phyloP scores from a whole-genome alignment of 2,888 invertebrate genomes.

The Globia sparganii region DNA sequence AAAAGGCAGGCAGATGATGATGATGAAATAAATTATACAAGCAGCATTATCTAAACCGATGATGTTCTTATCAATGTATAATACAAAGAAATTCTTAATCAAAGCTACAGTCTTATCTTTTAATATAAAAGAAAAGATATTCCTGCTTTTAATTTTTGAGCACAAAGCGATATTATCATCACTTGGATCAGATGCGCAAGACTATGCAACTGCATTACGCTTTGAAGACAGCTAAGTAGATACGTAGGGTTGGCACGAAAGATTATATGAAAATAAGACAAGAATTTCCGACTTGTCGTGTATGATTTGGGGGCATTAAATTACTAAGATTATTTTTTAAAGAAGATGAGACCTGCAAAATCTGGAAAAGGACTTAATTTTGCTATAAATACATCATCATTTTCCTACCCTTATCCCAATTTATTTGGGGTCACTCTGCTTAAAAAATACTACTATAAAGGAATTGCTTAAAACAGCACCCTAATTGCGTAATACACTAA shows the following conservation, averaged over 20 bases:
- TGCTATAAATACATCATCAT: too few species aligned
- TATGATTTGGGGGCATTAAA: background rate
- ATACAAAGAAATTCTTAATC: background rate
- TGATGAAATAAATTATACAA: background rate
- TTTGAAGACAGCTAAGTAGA: slow-evolving; percentile 25
- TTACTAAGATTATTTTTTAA: background rate
- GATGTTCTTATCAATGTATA: background rate
- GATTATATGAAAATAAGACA: background rate
- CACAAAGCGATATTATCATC: slow-evolving; percentile 50
- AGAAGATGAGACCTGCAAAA: background rate
- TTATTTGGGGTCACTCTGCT: background rate
- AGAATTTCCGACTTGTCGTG: background rate
- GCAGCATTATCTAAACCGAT: background rate
- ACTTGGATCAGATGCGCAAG: slow-evolving; percentile 51
- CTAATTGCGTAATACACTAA: too few species aligned
- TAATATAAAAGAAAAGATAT: slow-evolving; percentile 8
- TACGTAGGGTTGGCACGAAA: slow-evolving; percentile 39
- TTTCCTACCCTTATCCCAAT: background rate
- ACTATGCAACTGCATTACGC: slow-evolving; percentile 58
- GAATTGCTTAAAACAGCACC: background rate
- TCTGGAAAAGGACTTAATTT: too few species aligned
- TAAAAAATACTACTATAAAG: too few species aligned
- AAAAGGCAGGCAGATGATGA: too few species aligned
- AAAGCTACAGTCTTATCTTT: background rate
- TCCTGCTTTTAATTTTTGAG: slow-evolving; percentile 37